Base-by-base conservation (phyloP, 1,140 invertebrate genomes). In the Bactericera cockerelli region DNA sequence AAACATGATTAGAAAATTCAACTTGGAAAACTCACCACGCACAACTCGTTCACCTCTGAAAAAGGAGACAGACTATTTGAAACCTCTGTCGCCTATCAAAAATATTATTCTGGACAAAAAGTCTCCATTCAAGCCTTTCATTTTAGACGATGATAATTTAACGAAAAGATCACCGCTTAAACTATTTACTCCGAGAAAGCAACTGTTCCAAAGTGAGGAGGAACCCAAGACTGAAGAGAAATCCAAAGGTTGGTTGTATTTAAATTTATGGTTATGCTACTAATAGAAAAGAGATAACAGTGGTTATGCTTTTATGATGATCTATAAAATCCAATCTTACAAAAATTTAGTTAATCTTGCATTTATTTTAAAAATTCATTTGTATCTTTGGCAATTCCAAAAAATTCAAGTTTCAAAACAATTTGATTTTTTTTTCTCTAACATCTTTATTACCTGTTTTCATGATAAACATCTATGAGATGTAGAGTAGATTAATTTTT, bases 51-150 rank as follows among this genome's bases (percentile, higher is more conserved):
- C n/a, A 4, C 22, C 42, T 6, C 8, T 22, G 22, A 49, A 49
- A 49, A 49, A 6, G 8, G 42, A 49, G 19, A 16, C 42, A 49
- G 22, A 49, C 22, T 49, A n/a, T n/a, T 16, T 49, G 4, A 49
- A 16, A n/a, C 42, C 42, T 16, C 19, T 49, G 42, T 49, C 42
- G 3, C 42, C 42, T 6, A 49, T 49, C 8, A 49, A 49, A 16
- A 49, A 49, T 49, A 49, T 49, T 16, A 49, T 49, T n/a, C 42
- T 49, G n/a, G 42, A 49, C 22, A 49, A 49, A 16, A 49, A 49
- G 42, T 49, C 42, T 16, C 42, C 42, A 49, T 49, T 49, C n/a
- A 49, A 49, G 22, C 4, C n/a, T 4, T 49, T 49, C n/a, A 49
- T 49, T 19, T 16, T 6, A n/a, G 42, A 49, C 19, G 42, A 49